Percentiles rank a stretch among this genome's conserved stretches.
These are phyloP conservation scores for Palaemon carinicauda DNA, from an alignment of 1,140 invertebrate genomes.

Conservation along the genomic window DNA sequence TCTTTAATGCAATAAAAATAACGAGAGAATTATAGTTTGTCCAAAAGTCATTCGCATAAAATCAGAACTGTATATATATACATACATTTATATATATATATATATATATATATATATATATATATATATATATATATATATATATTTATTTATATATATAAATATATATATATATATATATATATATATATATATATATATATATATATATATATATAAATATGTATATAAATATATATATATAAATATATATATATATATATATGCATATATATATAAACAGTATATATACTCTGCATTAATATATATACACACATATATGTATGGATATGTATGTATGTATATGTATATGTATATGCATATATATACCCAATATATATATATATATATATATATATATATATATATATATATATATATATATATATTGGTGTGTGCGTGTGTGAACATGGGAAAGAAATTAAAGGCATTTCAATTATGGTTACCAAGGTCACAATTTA, in stretches of 20 bases:
- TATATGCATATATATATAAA: not conserved
- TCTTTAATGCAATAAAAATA: too few relatives aligned
- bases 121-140: not conserved
- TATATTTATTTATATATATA: not conserved
- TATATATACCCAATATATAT: not conserved
- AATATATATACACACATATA: not conserved
- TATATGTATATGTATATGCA: not conserved
- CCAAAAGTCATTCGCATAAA: too few relatives aligned
- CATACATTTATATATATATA: not conserved
- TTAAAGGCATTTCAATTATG: too few relatives aligned
- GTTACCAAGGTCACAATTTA: too few relatives aligned
- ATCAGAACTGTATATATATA: too few relatives aligned
- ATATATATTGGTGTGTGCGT: not conserved
- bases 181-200: constrained; percentile 5
- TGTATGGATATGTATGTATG: not conserved
- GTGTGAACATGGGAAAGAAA: too few relatives aligned
- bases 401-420: not conserved
- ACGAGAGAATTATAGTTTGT: too few relatives aligned
- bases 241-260: not conserved
- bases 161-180: constrained; percentile 4
- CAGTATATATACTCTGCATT: not conserved
- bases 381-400: not conserved
- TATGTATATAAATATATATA: not conserved
- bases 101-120: not conserved
- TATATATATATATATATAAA: not conserved